Conservation (phyloP, 2,888 invertebrate species). For the Thyatira batis region DNA sequence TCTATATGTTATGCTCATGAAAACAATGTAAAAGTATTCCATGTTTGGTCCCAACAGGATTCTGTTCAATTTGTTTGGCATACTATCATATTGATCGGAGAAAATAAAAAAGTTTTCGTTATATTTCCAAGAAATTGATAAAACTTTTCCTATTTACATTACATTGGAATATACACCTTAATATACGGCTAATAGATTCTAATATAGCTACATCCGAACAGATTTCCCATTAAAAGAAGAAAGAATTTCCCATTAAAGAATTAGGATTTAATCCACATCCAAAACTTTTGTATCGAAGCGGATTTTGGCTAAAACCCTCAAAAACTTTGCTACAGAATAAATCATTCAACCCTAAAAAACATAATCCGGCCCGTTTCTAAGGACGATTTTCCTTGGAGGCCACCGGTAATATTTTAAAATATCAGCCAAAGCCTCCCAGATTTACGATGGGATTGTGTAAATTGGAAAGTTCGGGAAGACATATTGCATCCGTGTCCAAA, state of each 20-base stretch:
- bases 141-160: too few species aligned
- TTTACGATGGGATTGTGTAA: slow-evolving; percentile 70
- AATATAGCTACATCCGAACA: too few species aligned
- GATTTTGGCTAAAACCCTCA: slow-evolving; percentile 1
- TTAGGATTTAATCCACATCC: neutral
- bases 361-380: slow-evolving; percentile 45
- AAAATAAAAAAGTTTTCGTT: neutral
- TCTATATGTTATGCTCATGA: neutral
- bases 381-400: slow-evolving; percentile 36
- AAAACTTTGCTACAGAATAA: slow-evolving; percentile 40
- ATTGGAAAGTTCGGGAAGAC: slow-evolving; percentile 68
- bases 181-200: too few species aligned
- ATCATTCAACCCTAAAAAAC: slow-evolving; percentile 56
- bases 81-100: neutral
- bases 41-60: neutral
- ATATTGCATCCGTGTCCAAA: slow-evolving; percentile 52
- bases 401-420: slow-evolving; percentile 65
- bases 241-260: too few species aligned
- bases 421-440: slow-evolving; percentile 62
- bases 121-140: neutral
- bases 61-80: neutral
- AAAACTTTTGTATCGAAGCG: neutral
- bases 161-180: too few species aligned
- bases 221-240: too few species aligned
- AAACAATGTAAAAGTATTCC: slow-evolving; percentile 4